Conservation (phyloP, 2,797 vertebrate genomes). For the Hirundo rustica region DNA sequence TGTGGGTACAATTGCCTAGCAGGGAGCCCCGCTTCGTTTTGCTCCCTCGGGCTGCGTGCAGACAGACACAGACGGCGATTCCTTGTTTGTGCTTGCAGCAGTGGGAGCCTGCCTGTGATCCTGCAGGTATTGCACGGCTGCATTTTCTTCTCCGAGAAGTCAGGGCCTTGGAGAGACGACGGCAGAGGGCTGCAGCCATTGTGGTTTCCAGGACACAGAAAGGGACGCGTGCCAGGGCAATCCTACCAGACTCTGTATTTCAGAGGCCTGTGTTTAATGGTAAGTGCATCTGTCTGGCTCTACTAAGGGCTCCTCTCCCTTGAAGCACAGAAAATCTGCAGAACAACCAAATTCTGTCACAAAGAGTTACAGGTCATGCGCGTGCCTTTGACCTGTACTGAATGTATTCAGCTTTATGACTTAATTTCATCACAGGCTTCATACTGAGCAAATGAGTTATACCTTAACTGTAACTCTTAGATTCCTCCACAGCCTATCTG, state of each 20-base stretch:
- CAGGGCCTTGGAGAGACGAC: neutral
- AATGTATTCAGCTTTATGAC: neutral
- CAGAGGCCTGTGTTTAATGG: neutral
- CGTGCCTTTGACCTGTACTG: accelerated
- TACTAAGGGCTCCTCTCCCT: neutral
- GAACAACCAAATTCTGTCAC: neutral
- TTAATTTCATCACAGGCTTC: neutral
- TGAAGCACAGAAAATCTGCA: neutral
- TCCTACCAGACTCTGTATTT: neutral
- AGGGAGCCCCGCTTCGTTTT: neutral
- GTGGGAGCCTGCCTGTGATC: neutral
- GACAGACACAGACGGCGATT: neutral
- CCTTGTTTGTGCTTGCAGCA: neutral
- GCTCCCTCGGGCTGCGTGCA: neutral
- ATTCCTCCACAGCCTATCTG: too few relatives aligned
- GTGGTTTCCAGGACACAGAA: neutral
- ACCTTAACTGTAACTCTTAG: too few relatives aligned
- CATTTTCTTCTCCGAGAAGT: neutral
- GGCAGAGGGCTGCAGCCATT: neutral
- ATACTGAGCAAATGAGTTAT: too few relatives aligned
- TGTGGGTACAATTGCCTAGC: neutral
- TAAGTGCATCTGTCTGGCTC: neutral
- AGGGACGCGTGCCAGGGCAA: neutral
- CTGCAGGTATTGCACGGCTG: neutral
- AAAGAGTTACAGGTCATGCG: neutral